phyloP scores from a whole-genome alignment of 2,113 vertebrate genomes.

The Oceanites oceanicus region DNA sequence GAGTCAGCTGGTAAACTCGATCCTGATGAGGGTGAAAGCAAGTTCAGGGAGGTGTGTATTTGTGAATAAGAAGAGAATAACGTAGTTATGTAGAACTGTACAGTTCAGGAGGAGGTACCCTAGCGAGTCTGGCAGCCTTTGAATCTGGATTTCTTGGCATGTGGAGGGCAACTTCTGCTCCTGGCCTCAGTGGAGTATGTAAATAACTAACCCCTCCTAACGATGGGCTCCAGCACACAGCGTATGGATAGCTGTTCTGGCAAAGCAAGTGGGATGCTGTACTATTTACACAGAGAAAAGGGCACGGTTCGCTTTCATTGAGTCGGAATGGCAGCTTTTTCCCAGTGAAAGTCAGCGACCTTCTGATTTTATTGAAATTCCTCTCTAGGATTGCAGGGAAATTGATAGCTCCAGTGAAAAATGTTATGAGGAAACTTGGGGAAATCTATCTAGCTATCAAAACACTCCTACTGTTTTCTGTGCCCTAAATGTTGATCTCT shows the following conservation, averaged over 20 bases:
- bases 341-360: slow-evolving; percentile 54
- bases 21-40: not conserved
- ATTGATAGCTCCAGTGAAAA: slow-evolving; percentile 62
- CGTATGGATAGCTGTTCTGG: not conserved
- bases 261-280: not conserved
- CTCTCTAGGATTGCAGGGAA: slow-evolving; percentile 34
- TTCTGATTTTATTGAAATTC: slow-evolving; percentile 67
- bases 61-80: not conserved
- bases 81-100: not conserved
- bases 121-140: not conserved
- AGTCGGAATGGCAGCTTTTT: not conserved
- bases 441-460: slow-evolving; percentile 54
- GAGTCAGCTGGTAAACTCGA: not conserved
- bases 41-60: not conserved
- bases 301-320: slow-evolving; percentile 14
- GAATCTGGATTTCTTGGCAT: not conserved
- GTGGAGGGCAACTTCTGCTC: not conserved
- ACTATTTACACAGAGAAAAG: slow-evolving; percentile 23
- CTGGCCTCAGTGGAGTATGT: not conserved
- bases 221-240: not conserved
- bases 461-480: slow-evolving; percentile 64
- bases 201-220: not conserved
- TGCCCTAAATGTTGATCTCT: slow-evolving; percentile 53
- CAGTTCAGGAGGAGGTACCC: not conserved
- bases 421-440: slow-evolving; percentile 18